Conservation (phyloP, 2,113 vertebrate genomes). For the Lutjanus erythropterus region DNA sequence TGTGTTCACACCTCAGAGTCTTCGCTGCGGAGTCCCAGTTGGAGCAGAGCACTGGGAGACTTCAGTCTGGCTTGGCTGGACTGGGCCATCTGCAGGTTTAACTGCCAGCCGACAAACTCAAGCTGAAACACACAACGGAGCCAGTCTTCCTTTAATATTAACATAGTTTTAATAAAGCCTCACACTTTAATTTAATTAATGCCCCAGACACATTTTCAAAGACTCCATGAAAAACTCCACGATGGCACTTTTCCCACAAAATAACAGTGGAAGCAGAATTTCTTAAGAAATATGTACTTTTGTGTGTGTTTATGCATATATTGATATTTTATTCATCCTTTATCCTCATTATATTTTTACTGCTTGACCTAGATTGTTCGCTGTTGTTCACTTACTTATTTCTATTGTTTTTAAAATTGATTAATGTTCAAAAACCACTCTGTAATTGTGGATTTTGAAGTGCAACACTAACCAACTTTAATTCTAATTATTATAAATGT, state of each 20-base stretch:
- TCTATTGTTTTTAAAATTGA: neutral
- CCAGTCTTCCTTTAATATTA: constrained; percentile 1
- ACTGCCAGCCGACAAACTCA: constrained; percentile 93
- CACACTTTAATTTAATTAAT: constrained; percentile 14
- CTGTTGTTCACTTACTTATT: neutral
- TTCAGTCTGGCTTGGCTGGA: constrained; percentile 91
- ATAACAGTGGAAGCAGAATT: neutral
- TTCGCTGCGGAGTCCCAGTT: constrained; percentile 90
- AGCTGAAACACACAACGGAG: constrained; percentile 85
- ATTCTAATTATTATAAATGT: neutral
- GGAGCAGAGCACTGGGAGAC: constrained; percentile 91
- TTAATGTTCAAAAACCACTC: neutral
- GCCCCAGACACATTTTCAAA: constrained; percentile 23
- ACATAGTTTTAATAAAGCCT: neutral
- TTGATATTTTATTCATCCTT: neutral
- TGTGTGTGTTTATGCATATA: neutral
- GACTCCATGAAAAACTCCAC: neutral
- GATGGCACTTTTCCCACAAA: constrained; percentile 1
- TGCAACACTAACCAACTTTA: neutral
- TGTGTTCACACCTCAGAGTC: constrained; percentile 89
- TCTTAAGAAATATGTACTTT: neutral
- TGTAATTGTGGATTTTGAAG: neutral
- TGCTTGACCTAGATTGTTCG: neutral
- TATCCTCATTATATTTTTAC: neutral
- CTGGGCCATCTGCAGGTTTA: constrained; percentile 96